Percentiles rank a stretch among this genome's conserved stretches.
Conservation (phyloP, 2,113 vertebrate species). For the Rhadina sibilatrix region DNA sequence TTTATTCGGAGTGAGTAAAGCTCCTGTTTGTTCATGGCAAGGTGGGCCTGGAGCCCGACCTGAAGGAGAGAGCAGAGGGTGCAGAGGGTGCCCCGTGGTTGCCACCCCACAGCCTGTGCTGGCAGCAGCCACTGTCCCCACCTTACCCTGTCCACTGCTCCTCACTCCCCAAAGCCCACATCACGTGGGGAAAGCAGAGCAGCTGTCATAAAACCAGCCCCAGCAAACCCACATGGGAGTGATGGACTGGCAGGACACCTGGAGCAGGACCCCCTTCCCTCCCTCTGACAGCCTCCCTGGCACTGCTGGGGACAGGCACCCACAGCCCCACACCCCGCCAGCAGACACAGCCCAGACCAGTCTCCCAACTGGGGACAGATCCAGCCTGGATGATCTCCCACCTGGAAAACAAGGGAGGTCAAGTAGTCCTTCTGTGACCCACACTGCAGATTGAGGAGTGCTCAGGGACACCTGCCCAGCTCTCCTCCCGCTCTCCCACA, state of each 20-base stretch:
- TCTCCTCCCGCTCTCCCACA: background rate
- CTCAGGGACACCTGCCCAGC: background rate
- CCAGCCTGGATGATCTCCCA: background rate
- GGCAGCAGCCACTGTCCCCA: background rate
- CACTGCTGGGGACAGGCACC: background rate
- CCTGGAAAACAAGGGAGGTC: background rate
- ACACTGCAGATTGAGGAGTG: fast-evolving
- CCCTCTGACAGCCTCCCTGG: background rate
- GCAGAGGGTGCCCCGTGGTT: fast-evolving
- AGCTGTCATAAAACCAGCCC: background rate
- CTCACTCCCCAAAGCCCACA: fast-evolving
- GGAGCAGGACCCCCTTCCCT: background rate
- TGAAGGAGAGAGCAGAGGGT: fast-evolving
- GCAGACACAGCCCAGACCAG: background rate
- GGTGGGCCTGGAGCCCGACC: fast-evolving
- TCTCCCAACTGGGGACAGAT: background rate
- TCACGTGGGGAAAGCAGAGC: fast-evolving
- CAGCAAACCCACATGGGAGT: background rate
- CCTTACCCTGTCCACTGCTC: background rate
- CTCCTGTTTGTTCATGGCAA: background rate
- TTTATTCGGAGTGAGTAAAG: background rate
- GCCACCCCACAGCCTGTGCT: fast-evolving
- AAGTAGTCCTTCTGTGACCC: background rate
- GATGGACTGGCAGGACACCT: background rate
- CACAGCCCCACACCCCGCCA: background rate